phyloP scores from a whole-genome alignment of 1,140 invertebrate genomes.

The Helicoverpa zea region DNA sequence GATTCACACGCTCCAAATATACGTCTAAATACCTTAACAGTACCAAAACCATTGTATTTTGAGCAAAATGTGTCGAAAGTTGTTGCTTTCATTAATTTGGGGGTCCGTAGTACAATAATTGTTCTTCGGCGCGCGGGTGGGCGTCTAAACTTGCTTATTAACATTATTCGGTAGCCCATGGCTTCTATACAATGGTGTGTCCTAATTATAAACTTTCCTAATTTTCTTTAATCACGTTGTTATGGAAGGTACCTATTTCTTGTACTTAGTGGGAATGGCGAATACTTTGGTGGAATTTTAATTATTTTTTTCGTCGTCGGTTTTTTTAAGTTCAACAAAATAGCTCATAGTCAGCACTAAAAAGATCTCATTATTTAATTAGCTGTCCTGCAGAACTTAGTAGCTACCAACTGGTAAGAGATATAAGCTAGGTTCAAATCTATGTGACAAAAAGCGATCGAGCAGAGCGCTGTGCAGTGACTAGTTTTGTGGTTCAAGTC shows the following conservation, averaged over 20 bases:
- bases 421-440: no score
- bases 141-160: conserved; percentile 62
- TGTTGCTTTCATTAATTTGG: conserved; percentile 60
- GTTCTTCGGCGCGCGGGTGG: conserved; percentile 55
- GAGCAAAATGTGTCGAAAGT: conserved; percentile 55
- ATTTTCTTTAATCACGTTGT: conserved; percentile 71
- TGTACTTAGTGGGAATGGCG: conserved; percentile 8
- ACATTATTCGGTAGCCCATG: conserved; percentile 44
- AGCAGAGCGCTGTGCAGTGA: no score
- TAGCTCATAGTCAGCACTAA: no score
- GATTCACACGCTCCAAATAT: not conserved
- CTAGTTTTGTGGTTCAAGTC: no score
- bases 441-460: no score
- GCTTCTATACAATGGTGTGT: conserved; percentile 43
- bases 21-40: conserved; percentile 40
- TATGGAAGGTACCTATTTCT: conserved; percentile 29
- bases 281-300: conserved; percentile 34
- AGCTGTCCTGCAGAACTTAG: no score
- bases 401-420: no score
- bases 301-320: not conserved
- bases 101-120: conserved; percentile 58
- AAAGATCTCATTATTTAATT: no score
- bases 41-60: conserved; percentile 41
- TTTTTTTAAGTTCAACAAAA: not conserved
- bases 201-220: conserved; percentile 73